These are phyloP conservation scores for Vireo altiloquus DNA, from an alignment of 2,113 vertebrate genomes.

Conservation along the genomic window DNA sequence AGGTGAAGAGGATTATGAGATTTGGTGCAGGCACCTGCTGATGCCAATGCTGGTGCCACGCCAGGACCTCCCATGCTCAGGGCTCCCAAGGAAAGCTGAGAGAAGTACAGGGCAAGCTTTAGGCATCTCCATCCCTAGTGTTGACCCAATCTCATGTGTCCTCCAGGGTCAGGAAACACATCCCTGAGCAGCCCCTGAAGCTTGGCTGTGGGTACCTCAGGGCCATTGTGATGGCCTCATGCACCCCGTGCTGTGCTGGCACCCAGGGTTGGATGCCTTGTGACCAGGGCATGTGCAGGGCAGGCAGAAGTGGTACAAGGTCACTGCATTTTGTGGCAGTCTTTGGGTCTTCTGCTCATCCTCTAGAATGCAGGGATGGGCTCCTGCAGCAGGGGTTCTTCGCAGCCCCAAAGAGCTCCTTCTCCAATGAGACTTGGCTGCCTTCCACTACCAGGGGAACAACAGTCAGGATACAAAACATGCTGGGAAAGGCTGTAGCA, in stretches of 20 bases:
- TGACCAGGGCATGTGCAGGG: accelerated
- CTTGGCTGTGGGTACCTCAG: not conserved
- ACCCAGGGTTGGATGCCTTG: not conserved
- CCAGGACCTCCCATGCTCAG: not conserved
- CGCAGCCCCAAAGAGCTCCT: not conserved
- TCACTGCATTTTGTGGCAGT: not conserved
- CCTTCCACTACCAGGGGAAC: not conserved
- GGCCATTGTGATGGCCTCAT: accelerated
- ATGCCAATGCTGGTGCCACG: accelerated
- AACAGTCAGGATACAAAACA: not conserved
- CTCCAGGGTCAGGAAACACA: not conserved
- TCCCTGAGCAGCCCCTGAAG: not conserved
- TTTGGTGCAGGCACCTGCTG: not conserved
- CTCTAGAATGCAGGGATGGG: accelerated
- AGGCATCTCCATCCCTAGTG: not conserved
- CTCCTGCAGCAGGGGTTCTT: not conserved
- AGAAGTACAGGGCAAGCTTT: accelerated
- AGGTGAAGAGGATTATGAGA: not conserved
- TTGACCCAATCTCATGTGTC: not conserved
- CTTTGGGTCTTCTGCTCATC: not conserved
- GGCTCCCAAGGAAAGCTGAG: not conserved
- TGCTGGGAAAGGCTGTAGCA: not conserved
- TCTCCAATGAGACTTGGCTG: not conserved
- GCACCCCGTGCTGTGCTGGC: not conserved
- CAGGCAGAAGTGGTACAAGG: not conserved